Evolutionary conservation across 2,113 vertebrate genomes (phyloP).

Genomic region (Salvelinus namaycush): DNA sequence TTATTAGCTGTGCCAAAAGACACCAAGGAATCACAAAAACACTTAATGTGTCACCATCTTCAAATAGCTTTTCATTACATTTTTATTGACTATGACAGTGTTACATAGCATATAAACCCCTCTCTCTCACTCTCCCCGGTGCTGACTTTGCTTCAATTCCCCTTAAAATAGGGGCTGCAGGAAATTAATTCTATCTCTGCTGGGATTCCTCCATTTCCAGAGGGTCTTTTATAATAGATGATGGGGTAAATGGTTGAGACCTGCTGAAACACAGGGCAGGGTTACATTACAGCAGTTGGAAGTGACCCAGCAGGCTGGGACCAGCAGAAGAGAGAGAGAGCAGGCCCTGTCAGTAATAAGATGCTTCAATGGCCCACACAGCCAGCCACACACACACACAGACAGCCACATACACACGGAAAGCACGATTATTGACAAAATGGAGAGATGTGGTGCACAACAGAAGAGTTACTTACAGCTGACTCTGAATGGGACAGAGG

Average conservation of each 20-base stretch:
- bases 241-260: conserved; percentile 65
- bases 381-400: conserved; percentile 27
- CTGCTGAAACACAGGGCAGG: conserved; percentile 51
- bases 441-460: conserved; percentile 34
- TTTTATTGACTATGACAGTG: conserved; percentile 68
- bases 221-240: conserved; percentile 66
- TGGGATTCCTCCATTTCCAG: conserved; percentile 59
- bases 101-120: conserved; percentile 42
- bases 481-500: conserved; percentile 15
- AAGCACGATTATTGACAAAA: conserved; percentile 16
- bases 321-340: conserved; percentile 60
- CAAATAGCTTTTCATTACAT: conserved; percentile 67
- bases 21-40: conserved; percentile 59
- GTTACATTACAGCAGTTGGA: conserved; percentile 62
- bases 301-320: conserved; percentile 62
- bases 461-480: conserved; percentile 16
- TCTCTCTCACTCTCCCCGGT: too few relatives aligned
- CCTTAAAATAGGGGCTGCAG: conserved; percentile 50
- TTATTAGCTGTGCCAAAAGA: conserved; percentile 64
- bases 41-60: conserved; percentile 47
- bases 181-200: conserved; percentile 66
- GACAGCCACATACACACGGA: conserved; percentile 50
- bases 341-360: conserved; percentile 51
- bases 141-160: conserved; percentile 64
- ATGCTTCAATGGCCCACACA: conserved; percentile 48